A percentile compares a stretch with the other conserved stretches of the same genome.
Evolutionary conservation across 2,797 vertebrate genomes (phyloP).

Genomic region (Lithobates pipiens): DNA sequence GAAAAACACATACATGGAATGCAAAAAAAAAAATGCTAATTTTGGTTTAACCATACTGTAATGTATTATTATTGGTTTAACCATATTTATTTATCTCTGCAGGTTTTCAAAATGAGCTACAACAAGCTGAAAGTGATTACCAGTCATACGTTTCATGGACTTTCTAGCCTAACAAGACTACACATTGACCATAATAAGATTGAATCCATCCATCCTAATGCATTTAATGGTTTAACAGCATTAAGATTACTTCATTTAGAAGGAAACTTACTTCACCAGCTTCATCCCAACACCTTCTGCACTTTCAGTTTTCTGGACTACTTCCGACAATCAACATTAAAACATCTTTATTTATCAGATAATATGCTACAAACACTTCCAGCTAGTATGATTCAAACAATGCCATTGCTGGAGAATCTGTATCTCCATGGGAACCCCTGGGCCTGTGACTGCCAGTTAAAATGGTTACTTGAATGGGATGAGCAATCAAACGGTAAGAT

Average conservation of each 20-base stretch:
- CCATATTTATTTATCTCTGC: not conserved
- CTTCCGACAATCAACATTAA: constrained; percentile 87
- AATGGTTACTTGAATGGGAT: constrained; percentile 83
- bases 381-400: constrained; percentile 70
- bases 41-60: not conserved
- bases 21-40: not conserved
- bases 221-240: constrained; percentile 86
- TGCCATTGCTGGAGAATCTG: constrained; percentile 87
- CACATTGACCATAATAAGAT: constrained; percentile 92
- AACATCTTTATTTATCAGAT: constrained; percentile 89
- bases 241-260: constrained; percentile 89
- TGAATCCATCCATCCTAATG: constrained; percentile 87
- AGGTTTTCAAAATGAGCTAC: constrained; percentile 96
- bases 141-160: constrained; percentile 80
- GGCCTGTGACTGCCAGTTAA: constrained; percentile 88
- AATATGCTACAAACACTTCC: constrained; percentile 83
- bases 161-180: constrained; percentile 82
- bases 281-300: constrained; percentile 86
- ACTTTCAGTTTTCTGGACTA: constrained; percentile 83
- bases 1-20: too few relatives aligned
- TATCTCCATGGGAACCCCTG: constrained; percentile 92
- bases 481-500: constrained; percentile 80
- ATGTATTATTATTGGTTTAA: not conserved
- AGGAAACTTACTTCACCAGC: constrained; percentile 86
- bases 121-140: constrained; percentile 86